phyloP scores from a whole-genome alignment of 2,888 invertebrate genomes.

The Drosophila mettleri region DNA sequence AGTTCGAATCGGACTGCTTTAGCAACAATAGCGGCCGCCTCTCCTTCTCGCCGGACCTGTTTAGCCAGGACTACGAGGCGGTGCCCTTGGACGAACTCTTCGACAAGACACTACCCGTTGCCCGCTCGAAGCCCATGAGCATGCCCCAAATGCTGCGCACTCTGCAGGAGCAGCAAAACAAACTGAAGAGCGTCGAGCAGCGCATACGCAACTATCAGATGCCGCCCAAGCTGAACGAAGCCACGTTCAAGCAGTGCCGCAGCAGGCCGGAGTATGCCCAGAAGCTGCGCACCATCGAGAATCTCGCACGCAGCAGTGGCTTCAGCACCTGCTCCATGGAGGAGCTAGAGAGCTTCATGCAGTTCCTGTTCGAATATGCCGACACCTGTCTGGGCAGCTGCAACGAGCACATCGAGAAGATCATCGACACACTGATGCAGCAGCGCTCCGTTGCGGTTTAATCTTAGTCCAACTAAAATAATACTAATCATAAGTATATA shows the following conservation, averaged over 20 bases:
- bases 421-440: slow-evolving; percentile 73
- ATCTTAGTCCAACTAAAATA: neutral
- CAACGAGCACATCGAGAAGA: slow-evolving; percentile 74
- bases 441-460: slow-evolving; percentile 64
- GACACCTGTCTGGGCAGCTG: slow-evolving; percentile 79
- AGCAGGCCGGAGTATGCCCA: slow-evolving; percentile 66
- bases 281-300: slow-evolving; percentile 75
- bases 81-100: slow-evolving; percentile 82
- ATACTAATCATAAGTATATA: neutral
- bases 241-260: slow-evolving; percentile 56
- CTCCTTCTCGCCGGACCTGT: slow-evolving; percentile 77
- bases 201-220: slow-evolving; percentile 64
- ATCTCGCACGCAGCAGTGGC: slow-evolving; percentile 69
- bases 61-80: slow-evolving; percentile 73
- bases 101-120: slow-evolving; percentile 45
- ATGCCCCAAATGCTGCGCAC: slow-evolving; percentile 73
- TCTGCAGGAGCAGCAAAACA: slow-evolving; percentile 70
- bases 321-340: slow-evolving; percentile 71
- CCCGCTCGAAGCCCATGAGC: slow-evolving; percentile 38
- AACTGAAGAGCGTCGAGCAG: slow-evolving; percentile 68
- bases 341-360: slow-evolving; percentile 81
- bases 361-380: slow-evolving; percentile 78
- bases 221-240: slow-evolving; percentile 46
- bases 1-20: slow-evolving; percentile 72
- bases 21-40: slow-evolving; percentile 67